phyloP scores from a whole-genome alignment of 2,113 vertebrate genomes.

The Cettia cetti region DNA sequence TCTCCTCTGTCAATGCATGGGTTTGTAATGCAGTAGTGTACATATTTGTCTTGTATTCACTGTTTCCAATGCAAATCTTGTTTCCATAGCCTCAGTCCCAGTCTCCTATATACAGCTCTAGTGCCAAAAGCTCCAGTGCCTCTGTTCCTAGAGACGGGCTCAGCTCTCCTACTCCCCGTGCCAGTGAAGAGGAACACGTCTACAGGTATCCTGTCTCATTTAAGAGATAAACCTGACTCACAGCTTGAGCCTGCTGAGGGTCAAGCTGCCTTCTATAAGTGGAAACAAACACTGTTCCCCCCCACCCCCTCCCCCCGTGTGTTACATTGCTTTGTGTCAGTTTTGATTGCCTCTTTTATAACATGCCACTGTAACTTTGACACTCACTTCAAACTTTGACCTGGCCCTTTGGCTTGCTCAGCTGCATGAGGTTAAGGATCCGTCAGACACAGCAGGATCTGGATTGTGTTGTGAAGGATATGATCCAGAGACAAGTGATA shows the following conservation, averaged over 20 bases:
- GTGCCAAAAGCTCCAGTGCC: conserved; percentile 75
- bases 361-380: not conserved
- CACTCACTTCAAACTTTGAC: not conserved
- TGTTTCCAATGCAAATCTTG: not conserved
- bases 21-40: not conserved
- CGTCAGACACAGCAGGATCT: not conserved
- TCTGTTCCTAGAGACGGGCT: conserved; percentile 78
- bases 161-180: conserved; percentile 74
- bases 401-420: not conserved
- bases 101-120: conserved; percentile 72
- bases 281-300: not conserved
- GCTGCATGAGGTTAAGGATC: not conserved
- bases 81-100: conserved; percentile 63
- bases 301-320: too few relatives aligned
- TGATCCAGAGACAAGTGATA: not conserved
- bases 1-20: not conserved
- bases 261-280: not conserved
- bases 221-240: not conserved
- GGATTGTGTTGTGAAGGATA: not conserved
- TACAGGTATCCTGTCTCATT: conserved; percentile 81
- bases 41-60: not conserved
- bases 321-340: not conserved
- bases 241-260: not conserved
- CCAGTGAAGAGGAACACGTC: conserved; percentile 92
- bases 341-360: not conserved